These are phyloP conservation scores for Drosophila buzzatii DNA, from an alignment of 2,888 invertebrate species.

Conservation along the genomic window DNA sequence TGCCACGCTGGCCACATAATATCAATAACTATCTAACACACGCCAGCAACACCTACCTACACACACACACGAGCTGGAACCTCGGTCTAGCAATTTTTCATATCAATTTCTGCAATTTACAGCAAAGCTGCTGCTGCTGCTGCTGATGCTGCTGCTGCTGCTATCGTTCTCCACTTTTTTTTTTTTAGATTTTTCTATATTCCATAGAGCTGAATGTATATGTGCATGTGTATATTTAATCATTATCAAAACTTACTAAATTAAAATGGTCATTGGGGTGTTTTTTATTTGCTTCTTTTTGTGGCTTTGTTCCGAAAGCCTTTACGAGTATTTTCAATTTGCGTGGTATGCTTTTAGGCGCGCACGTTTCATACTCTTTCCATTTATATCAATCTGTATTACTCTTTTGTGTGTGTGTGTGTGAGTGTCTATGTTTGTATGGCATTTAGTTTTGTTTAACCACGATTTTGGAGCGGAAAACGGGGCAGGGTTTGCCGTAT, in stretches of 20 bases:
- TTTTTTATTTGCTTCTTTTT: slow-evolving; percentile 14
- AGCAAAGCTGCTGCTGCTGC: slow-evolving; percentile 21
- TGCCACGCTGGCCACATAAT: slow-evolving; percentile 39
- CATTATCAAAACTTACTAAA: slow-evolving; percentile 75
- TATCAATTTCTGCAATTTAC: slow-evolving; percentile 60
- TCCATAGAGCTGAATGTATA: slow-evolving; percentile 17
- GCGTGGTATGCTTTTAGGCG: slow-evolving; percentile 67
- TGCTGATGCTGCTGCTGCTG: slow-evolving; percentile 10
- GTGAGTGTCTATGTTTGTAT: slow-evolving; percentile 15
- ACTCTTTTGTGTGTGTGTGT: slow-evolving; percentile 12
- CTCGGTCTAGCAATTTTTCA: slow-evolving; percentile 63
- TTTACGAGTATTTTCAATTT: slow-evolving; percentile 73
- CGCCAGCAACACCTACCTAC: slow-evolving; percentile 24
- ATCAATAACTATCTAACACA: slow-evolving; percentile 70
- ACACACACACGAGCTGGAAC: slow-evolving; percentile 10
- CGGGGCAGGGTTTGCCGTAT: slow-evolving; percentile 17
- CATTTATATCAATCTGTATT: slow-evolving; percentile 30
- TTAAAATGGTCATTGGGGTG: slow-evolving; percentile 73
- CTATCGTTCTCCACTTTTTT: slow-evolving; percentile 1
- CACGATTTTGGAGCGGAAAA: slow-evolving; percentile 52
- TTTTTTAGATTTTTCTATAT: slow-evolving; percentile 31
- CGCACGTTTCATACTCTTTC: slow-evolving; percentile 38
- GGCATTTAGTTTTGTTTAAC: slow-evolving; percentile 74
- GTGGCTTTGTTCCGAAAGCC: slow-evolving; percentile 46
- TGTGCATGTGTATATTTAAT: slow-evolving; percentile 29